These are phyloP conservation scores for Martes martes DNA, from an alignment of 2,113 vertebrate genomes.

Conservation along the genomic window DNA sequence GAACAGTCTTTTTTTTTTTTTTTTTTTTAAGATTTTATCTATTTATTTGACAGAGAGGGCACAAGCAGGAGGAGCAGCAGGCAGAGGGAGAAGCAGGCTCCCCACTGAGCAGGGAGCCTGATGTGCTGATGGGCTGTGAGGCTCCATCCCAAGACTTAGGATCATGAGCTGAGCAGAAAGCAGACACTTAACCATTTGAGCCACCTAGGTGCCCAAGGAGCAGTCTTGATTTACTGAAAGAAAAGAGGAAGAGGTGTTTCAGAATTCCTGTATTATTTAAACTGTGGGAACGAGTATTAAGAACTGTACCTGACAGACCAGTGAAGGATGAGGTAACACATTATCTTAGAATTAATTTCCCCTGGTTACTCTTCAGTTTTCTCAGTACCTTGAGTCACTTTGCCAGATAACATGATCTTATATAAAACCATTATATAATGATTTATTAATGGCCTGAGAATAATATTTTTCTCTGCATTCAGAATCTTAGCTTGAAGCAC, in stretches of 20 bases:
- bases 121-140: too few relatives aligned
- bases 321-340: neutral
- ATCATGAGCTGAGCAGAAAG: too few relatives aligned
- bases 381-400: neutral
- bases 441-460: neutral
- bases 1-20: neutral
- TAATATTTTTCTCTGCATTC: neutral
- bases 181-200: too few relatives aligned
- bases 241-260: neutral
- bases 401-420: neutral
- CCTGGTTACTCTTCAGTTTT: constrained; percentile 3
- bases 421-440: neutral
- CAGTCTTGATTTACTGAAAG: neutral
- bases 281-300: neutral
- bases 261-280: neutral
- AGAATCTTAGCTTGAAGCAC: neutral
- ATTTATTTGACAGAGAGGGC: too few relatives aligned
- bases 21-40: too few relatives aligned
- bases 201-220: too few relatives aligned
- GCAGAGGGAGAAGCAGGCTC: too few relatives aligned
- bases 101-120: too few relatives aligned
- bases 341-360: neutral
- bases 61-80: too few relatives aligned
- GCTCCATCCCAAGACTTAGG: too few relatives aligned
- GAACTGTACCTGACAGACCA: neutral